Evolutionary conservation across 2,797 vertebrate species (phyloP).

Genomic region (Bufotes viridis): DNA sequence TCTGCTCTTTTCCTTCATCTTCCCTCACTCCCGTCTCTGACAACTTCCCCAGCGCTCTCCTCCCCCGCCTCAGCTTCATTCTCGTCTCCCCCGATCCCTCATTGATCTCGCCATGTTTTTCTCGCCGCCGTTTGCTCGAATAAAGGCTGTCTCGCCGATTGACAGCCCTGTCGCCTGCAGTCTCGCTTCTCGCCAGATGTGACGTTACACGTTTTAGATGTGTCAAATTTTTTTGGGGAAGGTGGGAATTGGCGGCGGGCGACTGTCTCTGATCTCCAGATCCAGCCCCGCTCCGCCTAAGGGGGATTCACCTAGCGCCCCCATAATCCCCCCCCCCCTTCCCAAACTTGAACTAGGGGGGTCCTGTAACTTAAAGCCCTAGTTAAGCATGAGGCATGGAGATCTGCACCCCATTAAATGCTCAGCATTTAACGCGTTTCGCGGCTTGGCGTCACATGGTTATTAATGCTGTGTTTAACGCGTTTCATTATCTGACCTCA

Average conservation of each 20-base stretch:
- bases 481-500: no score
- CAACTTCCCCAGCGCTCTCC: slow-evolving; percentile 7
- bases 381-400: no score
- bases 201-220: slow-evolving; percentile 38
- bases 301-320: no score
- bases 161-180: slow-evolving; percentile 41
- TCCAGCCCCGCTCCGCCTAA: neutral
- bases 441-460: no score
- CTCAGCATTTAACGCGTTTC: no score
- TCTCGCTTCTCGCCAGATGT: slow-evolving; percentile 39
- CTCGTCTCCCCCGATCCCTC: slow-evolving; percentile 10
- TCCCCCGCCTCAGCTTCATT: neutral
- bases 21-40: neutral
- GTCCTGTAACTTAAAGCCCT: no score
- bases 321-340: neutral
- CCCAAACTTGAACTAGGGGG: no score
- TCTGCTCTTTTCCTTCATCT: slow-evolving; percentile 14
- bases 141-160: slow-evolving; percentile 45
- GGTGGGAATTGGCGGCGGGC: slow-evolving; percentile 17
- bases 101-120: slow-evolving; percentile 49
- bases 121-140: slow-evolving; percentile 33
- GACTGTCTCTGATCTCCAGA: slow-evolving; percentile 3
- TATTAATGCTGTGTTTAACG: no score
- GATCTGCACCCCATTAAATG: no score
- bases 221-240: slow-evolving; percentile 45